Evolutionary conservation across 1,140 invertebrate species (phyloP).

Genomic region (Brachionus koreanus): DNA sequence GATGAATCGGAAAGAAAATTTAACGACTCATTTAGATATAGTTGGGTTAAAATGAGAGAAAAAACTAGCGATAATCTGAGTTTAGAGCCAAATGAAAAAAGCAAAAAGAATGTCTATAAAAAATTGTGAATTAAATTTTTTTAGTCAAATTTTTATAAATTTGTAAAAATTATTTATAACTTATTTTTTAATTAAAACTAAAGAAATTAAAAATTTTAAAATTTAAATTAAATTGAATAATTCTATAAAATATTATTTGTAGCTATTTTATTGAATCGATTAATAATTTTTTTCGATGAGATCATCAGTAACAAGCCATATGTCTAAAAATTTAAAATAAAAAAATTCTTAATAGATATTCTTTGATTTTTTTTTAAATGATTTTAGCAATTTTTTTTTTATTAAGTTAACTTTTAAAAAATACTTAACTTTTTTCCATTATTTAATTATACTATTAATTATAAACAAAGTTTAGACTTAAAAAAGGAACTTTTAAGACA

Average conservation of each 20-base stretch:
- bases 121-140: background rate
- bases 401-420: no score
- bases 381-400: background rate
- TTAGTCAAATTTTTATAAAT: background rate
- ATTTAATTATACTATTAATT: no score
- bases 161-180: background rate
- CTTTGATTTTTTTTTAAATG: background rate
- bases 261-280: no score
- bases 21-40: background rate
- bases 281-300: no score
- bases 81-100: background rate
- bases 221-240: no score
- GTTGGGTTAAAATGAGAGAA: background rate
- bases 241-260: no score
- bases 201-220: no score
- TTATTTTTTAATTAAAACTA: background rate
- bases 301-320: no score
- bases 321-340: background rate
- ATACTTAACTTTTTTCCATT: no score
- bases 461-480: no score
- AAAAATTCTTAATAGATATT: no score
- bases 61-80: background rate
- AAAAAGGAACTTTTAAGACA: no score
- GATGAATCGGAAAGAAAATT: background rate
- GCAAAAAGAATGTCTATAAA: background rate